Evolutionary conservation across 2,113 vertebrate species (phyloP).

Genomic region (Eptatretus burgeri): DNA sequence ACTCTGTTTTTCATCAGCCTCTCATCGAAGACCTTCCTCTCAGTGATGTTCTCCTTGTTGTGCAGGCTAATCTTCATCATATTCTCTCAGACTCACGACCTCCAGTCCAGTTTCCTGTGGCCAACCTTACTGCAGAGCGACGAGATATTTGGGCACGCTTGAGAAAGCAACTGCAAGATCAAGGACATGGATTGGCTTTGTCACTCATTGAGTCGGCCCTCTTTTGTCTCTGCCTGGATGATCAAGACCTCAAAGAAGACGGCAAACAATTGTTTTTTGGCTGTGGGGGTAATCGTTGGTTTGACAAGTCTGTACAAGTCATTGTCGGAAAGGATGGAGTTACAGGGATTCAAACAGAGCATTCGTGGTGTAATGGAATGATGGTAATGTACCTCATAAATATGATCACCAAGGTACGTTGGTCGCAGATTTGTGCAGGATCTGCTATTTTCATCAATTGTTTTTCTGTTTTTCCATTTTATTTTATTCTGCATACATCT

Average conservation of each 20-base stretch:
- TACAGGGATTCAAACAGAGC: constrained; percentile 60
- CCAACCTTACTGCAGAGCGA: constrained; percentile 54
- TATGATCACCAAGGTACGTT: constrained; percentile 34
- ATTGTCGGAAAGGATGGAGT: constrained; percentile 46
- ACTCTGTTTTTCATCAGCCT: too few relatives aligned
- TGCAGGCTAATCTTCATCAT: too few relatives aligned
- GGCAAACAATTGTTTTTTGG: constrained; percentile 43
- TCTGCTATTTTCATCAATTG: too few relatives aligned
- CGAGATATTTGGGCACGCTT: constrained; percentile 48
- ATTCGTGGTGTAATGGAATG: constrained; percentile 81
- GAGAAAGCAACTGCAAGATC: constrained; percentile 29
- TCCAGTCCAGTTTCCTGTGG: constrained; percentile 18
- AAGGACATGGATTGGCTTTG: constrained; percentile 34
- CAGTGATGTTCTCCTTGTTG: too few relatives aligned
- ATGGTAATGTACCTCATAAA: constrained; percentile 67
- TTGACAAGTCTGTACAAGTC: constrained; percentile 72
- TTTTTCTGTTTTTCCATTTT: too few relatives aligned
- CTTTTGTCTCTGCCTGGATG: constrained; percentile 75
- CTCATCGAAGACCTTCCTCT: too few relatives aligned
- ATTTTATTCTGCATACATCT: too few relatives aligned
- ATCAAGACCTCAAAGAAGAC: constrained; percentile 27
- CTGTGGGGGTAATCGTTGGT: constrained; percentile 68
- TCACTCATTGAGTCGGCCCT: constrained; percentile 38
- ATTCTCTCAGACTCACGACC: too few relatives aligned
- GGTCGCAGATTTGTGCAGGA: too few relatives aligned